Evolutionary conservation across 2,888 invertebrate genomes (phyloP).

Genomic region (Leptothorax acervorum): DNA sequence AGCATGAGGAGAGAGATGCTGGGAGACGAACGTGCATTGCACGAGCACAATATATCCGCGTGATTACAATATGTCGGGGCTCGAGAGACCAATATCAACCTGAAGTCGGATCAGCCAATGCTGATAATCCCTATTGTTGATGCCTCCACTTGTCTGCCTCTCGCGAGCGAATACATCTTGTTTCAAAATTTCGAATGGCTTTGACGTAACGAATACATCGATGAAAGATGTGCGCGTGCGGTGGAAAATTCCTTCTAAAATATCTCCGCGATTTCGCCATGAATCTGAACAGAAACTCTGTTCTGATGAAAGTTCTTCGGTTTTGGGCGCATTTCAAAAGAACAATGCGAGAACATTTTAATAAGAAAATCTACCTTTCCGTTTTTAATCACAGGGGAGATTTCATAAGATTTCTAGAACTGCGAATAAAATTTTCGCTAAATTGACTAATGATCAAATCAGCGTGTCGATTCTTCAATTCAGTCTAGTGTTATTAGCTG

Average conservation of each 20-base stretch:
- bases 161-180: slow-evolving; percentile 72
- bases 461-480: slow-evolving; percentile 10
- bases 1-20: slow-evolving; percentile 60
- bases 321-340: not conserved
- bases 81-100: slow-evolving; percentile 81
- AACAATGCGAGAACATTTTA: slow-evolving; percentile 19
- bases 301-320: not conserved
- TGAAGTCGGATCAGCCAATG: slow-evolving; percentile 80
- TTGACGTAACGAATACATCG: slow-evolving; percentile 20
- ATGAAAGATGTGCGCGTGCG: not conserved
- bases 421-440: not conserved
- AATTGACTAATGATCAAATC: not conserved
- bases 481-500: not conserved
- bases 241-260: slow-evolving; percentile 20
- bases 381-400: not conserved
- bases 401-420: not conserved
- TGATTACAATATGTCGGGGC: slow-evolving; percentile 83
- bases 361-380: slow-evolving; percentile 8
- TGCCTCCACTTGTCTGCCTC: slow-evolving; percentile 72
- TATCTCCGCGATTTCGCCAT: slow-evolving; percentile 8
- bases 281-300: not conserved
- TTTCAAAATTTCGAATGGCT: slow-evolving; percentile 76
- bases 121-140: slow-evolving; percentile 83
- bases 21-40: slow-evolving; percentile 72
- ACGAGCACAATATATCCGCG: slow-evolving; percentile 81